A percentile compares a stretch with the other conserved stretches of the same genome.
Conservation (phyloP, 2,888 invertebrate genomes). For the Agrenia bidenticulata region DNA sequence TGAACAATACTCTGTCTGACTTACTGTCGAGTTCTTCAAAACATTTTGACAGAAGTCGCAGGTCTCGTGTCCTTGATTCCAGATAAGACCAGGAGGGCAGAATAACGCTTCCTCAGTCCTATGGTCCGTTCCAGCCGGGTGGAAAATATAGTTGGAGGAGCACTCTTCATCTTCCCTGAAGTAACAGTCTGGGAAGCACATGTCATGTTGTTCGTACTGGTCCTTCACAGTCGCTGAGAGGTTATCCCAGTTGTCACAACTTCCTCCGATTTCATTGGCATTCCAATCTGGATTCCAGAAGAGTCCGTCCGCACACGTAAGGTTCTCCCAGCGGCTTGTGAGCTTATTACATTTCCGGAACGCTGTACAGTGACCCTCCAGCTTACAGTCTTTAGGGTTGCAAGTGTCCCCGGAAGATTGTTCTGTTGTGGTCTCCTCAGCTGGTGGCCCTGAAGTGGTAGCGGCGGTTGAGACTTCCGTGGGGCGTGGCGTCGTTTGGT, state of each 20-base stretch:
- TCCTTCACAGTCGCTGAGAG: neutral
- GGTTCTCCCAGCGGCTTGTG: neutral
- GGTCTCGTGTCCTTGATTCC: slow-evolving; percentile 5
- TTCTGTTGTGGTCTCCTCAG: neutral
- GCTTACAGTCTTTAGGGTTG: neutral
- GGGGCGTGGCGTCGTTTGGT: neutral
- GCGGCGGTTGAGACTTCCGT: neutral
- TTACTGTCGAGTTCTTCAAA: too few relatives aligned
- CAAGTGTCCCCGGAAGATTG: neutral
- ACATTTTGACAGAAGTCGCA: slow-evolving; percentile 13
- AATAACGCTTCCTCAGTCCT: neutral
- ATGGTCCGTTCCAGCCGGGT: neutral
- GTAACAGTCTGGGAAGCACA: slow-evolving; percentile 14
- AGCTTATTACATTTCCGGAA: neutral
- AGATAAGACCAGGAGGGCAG: slow-evolving; percentile 15
- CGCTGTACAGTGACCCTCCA: neutral
- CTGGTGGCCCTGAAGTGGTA: neutral
- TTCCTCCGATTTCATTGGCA: slow-evolving; percentile 15
- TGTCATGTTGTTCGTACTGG: neutral
- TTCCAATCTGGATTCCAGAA: slow-evolving; percentile 19
- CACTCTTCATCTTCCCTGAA: slow-evolving; percentile 16
- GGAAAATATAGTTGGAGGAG: slow-evolving; percentile 1
- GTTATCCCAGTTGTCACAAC: slow-evolving; percentile 18
- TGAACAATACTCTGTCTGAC: too few relatives aligned
- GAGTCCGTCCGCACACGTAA: slow-evolving; percentile 3